A percentile compares a stretch with the other conserved stretches of the same genome.
Conservation (phyloP, 2,888 invertebrate genomes). For the Leptinotarsa juncta region DNA sequence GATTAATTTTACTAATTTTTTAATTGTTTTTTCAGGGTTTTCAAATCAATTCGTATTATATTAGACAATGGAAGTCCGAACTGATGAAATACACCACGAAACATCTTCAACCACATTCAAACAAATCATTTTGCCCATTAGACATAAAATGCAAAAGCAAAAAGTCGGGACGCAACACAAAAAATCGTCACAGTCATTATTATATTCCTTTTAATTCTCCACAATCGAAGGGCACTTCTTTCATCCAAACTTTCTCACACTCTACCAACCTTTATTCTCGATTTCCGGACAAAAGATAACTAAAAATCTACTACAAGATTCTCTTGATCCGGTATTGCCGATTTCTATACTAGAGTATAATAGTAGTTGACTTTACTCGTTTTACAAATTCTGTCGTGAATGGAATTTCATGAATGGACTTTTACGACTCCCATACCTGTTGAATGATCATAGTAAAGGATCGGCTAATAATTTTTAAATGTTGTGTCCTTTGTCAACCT, state of each 20-base stretch:
- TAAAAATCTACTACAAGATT: constrained; percentile 30
- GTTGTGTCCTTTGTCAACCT: constrained; percentile 46
- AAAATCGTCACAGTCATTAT: constrained; percentile 30
- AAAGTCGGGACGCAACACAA: background rate
- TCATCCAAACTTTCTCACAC: constrained; percentile 47
- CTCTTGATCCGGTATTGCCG: constrained; percentile 40
- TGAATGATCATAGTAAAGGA: constrained; percentile 39
- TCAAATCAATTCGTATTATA: too few relatives aligned
- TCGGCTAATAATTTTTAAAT: constrained; percentile 53
- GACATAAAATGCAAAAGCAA: too few relatives aligned
- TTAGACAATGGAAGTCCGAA: too few relatives aligned
- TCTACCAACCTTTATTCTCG: constrained; percentile 36
- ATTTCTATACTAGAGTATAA: constrained; percentile 40
- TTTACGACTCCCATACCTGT: constrained; percentile 33
- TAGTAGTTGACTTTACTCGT: constrained; percentile 50
- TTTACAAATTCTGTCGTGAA: constrained; percentile 44
- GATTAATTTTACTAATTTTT: too few relatives aligned
- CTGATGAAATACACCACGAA: too few relatives aligned
- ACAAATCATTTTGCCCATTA: too few relatives aligned
- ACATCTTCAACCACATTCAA: too few relatives aligned
- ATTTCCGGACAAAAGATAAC: constrained; percentile 37
- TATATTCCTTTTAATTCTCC: constrained; percentile 37
- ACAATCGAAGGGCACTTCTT: constrained; percentile 35
- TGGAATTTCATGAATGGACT: constrained; percentile 45
- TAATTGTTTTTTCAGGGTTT: too few relatives aligned